Evolutionary conservation across 2,888 invertebrate species (phyloP).

Genomic region (Sesia apiformis): DNA sequence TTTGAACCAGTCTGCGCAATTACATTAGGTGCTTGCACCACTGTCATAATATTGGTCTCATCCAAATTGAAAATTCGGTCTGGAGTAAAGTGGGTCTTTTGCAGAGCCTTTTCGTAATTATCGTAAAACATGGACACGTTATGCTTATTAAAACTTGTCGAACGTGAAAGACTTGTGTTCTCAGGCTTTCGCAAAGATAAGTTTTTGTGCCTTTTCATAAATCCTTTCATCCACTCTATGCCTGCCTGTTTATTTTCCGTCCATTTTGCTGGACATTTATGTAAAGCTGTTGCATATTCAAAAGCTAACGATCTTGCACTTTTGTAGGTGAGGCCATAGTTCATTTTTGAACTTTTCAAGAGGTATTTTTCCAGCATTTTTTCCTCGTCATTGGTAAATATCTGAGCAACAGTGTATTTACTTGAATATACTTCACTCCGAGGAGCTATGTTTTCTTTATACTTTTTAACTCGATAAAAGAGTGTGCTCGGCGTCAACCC

Average conservation of each 20-base stretch:
- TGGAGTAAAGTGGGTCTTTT: no score
- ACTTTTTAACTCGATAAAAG: background rate
- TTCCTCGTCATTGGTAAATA: constrained; percentile 14
- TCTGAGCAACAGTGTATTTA: constrained; percentile 10
- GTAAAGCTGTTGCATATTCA: background rate
- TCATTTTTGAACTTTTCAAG: constrained; percentile 14
- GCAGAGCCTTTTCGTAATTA: no score
- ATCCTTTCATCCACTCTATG: constrained; percentile 8
- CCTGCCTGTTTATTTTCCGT: constrained; percentile 1
- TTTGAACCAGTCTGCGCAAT: no score
- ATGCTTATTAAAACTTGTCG: no score
- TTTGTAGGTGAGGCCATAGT: constrained; percentile 10
- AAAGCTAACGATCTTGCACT: background rate
- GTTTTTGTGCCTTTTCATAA: no score
- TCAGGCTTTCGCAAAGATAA: no score
- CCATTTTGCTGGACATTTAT: background rate
- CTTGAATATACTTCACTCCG: constrained; percentile 4
- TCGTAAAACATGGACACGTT: no score
- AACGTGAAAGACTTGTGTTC: no score
- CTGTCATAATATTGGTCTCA: no score
- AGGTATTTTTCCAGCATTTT: constrained; percentile 11
- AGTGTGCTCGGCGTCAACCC: background rate
- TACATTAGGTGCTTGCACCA: no score
- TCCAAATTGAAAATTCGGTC: no score
- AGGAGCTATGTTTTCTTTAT: background rate